phyloP scores from a whole-genome alignment of 2,797 vertebrate genomes.

The Oreochromis grahami region DNA sequence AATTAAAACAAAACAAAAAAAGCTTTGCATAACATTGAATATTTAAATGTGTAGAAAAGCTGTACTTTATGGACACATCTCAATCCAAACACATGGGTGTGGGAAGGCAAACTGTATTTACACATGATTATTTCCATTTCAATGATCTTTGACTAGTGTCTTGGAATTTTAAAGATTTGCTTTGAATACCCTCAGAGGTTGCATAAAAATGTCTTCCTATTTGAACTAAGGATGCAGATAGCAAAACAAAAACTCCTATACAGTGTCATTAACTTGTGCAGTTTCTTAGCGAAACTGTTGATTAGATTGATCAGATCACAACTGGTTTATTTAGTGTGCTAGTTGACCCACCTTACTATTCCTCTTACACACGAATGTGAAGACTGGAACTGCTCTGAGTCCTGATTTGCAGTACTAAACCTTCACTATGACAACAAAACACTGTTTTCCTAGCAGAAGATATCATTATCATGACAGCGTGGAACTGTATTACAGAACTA shows the following conservation, averaged over 20 bases:
- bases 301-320: background rate
- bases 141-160: background rate
- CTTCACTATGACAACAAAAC: background rate
- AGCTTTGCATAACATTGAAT: slow-evolving; percentile 9
- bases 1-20: background rate
- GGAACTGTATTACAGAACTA: background rate
- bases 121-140: background rate
- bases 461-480: background rate
- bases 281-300: background rate
- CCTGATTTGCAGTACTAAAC: background rate
- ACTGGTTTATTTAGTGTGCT: background rate
- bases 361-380: background rate
- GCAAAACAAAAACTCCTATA: background rate
- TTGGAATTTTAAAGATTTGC: background rate
- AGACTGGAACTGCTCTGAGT: background rate
- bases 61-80: background rate
- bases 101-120: background rate
- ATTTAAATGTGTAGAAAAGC: slow-evolving; percentile 11
- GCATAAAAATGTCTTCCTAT: background rate
- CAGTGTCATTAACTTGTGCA: background rate
- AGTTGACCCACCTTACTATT: background rate
- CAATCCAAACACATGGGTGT: background rate
- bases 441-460: background rate
- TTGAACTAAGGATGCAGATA: background rate
- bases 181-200: background rate